These are phyloP conservation scores for Aleiodes leptofemur DNA, from an alignment of 2,888 invertebrate genomes.

Conservation along the genomic window DNA sequence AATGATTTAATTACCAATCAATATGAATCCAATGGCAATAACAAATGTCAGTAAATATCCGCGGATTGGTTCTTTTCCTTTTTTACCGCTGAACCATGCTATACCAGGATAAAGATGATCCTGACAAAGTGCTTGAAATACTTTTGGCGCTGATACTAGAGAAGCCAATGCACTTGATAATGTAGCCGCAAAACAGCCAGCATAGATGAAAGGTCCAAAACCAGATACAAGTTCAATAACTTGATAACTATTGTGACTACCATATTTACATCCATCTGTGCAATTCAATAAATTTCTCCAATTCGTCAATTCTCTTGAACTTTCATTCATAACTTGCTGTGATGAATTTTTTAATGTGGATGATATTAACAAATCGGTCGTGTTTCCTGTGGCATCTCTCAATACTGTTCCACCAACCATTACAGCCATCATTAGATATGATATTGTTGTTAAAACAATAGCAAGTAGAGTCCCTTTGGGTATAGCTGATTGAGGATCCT, in stretches of 20 bases:
- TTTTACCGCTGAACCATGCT: conserved; percentile 92
- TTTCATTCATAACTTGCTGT: conserved; percentile 33
- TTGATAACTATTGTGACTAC: conserved; percentile 87
- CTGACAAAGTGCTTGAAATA: conserved; percentile 94
- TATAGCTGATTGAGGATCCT: conserved; percentile 92
- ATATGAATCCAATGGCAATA: conserved; percentile 89
- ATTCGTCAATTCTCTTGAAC: conserved; percentile 59
- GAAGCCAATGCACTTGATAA: conserved; percentile 97
- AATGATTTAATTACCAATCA: conserved; percentile 82
- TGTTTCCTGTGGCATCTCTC: conserved; percentile 87
- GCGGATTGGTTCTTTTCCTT: conserved; percentile 89
- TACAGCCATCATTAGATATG: conserved; percentile 91
- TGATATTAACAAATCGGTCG: conserved; percentile 76
- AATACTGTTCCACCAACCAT: conserved; percentile 85
- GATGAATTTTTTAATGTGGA: conserved; percentile 41
- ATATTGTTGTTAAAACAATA: conserved; percentile 89
- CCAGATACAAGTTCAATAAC: conserved; percentile 89
- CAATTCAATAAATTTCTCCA: conserved; percentile 79
- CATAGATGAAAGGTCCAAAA: conserved; percentile 95
- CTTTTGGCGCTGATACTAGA: conserved; percentile 96
- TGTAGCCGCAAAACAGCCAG: conserved; percentile 98
- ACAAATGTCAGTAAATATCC: conserved; percentile 95
- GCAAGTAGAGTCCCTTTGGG: conserved; percentile 96
- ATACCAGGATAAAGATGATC: conserved; percentile 96
- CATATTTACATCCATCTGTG: conserved; percentile 79